Evolutionary conservation across 2,888 invertebrate genomes (phyloP), one percentile per base, ranked within the genome.

Genomic region (Beris morrisii): DNA sequence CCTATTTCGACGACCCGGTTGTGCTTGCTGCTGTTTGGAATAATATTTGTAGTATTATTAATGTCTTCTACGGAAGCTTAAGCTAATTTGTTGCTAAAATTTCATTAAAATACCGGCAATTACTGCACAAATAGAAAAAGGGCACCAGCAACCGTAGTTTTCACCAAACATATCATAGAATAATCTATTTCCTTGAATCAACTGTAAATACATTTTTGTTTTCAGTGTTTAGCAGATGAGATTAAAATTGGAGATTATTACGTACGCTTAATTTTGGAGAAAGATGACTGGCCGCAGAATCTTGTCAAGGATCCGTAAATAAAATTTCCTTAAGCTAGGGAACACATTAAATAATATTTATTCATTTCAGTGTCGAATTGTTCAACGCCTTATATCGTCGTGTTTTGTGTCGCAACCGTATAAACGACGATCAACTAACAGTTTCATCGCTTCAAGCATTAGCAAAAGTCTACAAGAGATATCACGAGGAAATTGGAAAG

Each of bases 231-330:
- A 70, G 89, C 92, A 66, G 95, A 97, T 74, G 99, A 99, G 83
- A 95, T 99, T 71, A 93, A 93, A 83, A 97, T 99, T 74, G 98
- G 98, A 13, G 97, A 98, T 81, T 99, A 99, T 82, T 99, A 97
- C 80, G 86, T 99, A 72, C 85, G 98, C 72, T 84, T 99, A 74
- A 84, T 99, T 71, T 83, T 99, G 64, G 97, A 98, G 79, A 94
- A 95, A 82, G 89, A 92, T 74, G 91, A 92, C 74, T 88, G 86
- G 77, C 91, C 90, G 71, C 88, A 93, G 81, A 89, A 90, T 77
- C 89, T 93, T 32, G 95, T 95, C 72, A 88, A 93, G 79, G 90
- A 92, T 82, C 94, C 95, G 91, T 95, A 83, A 88, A 64, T 3
- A 38, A 55, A 31, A 12, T 30, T 11, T 54, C 28, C 9, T 50